phyloP scores from a whole-genome alignment of 2,797 vertebrate genomes.

The Typhlichthys eigenmanni region DNA sequence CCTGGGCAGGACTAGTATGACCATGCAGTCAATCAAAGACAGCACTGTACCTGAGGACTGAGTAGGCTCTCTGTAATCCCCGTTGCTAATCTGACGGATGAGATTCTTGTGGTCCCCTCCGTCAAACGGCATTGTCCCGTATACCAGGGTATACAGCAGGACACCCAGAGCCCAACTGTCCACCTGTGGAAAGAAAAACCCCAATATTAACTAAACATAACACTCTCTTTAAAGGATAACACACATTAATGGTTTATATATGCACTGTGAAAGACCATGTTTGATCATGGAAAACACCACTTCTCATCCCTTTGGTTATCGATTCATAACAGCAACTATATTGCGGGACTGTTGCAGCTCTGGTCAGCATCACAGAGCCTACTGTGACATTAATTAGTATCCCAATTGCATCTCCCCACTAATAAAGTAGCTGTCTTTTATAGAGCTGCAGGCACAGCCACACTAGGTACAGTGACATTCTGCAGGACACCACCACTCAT shows the following conservation, averaged over 20 bases:
- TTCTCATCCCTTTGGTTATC: constrained; percentile 28
- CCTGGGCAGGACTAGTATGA: no score
- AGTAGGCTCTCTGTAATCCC: constrained; percentile 96
- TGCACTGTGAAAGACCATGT: neutral
- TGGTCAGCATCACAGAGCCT: constrained; percentile 21
- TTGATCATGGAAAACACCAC: constrained; percentile 17
- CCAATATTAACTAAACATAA: neutral
- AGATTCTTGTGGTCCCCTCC: constrained; percentile 98
- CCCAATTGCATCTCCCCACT: constrained; percentile 9
- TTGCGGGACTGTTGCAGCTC: constrained; percentile 37
- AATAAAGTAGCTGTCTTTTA: constrained; percentile 16
- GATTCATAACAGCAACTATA: constrained; percentile 38
- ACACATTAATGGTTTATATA: no score
- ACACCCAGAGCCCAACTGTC: constrained; percentile 99
- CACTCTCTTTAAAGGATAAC: neutral
- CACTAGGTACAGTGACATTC: constrained; percentile 21
- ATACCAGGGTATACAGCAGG: constrained; percentile 96
- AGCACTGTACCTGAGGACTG: constrained; percentile 90
- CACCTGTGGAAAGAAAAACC: constrained; percentile 76
- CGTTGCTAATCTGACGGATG: constrained; percentile 98
- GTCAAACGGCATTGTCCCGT: constrained; percentile 98
- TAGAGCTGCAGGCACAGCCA: constrained; percentile 14
- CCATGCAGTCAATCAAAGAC: neutral
- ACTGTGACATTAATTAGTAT: constrained; percentile 30
- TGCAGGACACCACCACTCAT: constrained; percentile 1